Conservation (phyloP, 1,140 invertebrate species). For the Cotesia vestalis region DNA sequence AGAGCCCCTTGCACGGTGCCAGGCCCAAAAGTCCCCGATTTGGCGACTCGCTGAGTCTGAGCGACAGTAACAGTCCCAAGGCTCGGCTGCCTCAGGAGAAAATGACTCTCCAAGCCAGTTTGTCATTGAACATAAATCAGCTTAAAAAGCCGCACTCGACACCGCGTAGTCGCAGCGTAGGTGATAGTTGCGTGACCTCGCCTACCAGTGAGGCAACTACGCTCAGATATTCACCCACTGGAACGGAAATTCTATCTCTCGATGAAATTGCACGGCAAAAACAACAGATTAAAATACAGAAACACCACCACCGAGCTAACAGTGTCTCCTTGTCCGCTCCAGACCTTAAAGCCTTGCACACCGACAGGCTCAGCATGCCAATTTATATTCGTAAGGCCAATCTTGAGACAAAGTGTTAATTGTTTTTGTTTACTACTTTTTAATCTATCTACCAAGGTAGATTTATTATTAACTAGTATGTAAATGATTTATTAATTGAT, state of each 20-base stretch:
- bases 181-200: slow-evolving; percentile 58
- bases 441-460: not conserved
- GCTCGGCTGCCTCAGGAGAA: slow-evolving; percentile 36
- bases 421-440: slow-evolving; percentile 17
- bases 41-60: slow-evolving; percentile 6
- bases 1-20: slow-evolving; percentile 56
- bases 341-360: slow-evolving; percentile 32
- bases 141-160: slow-evolving; percentile 46
- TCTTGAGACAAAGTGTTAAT: slow-evolving; percentile 58
- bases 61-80: slow-evolving; percentile 1
- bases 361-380: slow-evolving; percentile 42
- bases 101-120: slow-evolving; percentile 47
- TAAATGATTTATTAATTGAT: not conserved
- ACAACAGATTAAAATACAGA: too few relatives aligned
- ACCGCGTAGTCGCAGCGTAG: slow-evolving; percentile 53
- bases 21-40: slow-evolving; percentile 49
- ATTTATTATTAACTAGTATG: not conserved
- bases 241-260: slow-evolving; percentile 53
- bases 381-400: slow-evolving; percentile 49
- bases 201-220: slow-evolving; percentile 58
- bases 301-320: slow-evolving; percentile 17
- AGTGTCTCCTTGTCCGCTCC: slow-evolving; percentile 39
- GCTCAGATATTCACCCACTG: slow-evolving; percentile 55
- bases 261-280: slow-evolving; percentile 46
- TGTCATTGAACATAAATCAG: slow-evolving; percentile 53